Percentiles rank a stretch among this genome's conserved stretches.
Conservation (phyloP, 2,797 vertebrate species). For the Centropyge bicolor region DNA sequence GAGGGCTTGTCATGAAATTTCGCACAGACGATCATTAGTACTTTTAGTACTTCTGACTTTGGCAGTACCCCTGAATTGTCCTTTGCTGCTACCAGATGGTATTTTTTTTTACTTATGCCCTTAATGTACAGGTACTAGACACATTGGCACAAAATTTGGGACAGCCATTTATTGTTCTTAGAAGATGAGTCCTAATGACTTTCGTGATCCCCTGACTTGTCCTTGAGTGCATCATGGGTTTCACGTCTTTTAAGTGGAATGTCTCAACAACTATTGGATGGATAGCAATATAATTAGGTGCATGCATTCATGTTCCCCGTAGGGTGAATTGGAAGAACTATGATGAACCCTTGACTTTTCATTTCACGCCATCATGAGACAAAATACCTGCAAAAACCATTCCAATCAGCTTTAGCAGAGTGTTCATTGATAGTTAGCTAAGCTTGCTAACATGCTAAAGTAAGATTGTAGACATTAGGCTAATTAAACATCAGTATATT, state of each 20-base stretch:
- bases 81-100: too few species aligned
- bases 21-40: too few species aligned
- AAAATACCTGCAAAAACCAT: background rate
- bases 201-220: background rate
- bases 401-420: background rate
- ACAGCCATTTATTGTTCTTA: background rate
- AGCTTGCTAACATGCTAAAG: background rate
- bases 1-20: too few species aligned
- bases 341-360: background rate
- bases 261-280: background rate
- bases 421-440: background rate
- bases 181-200: background rate
- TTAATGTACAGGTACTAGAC: background rate
- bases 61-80: too few species aligned
- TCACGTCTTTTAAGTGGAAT: background rate
- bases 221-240: too few species aligned
- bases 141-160: background rate
- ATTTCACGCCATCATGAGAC: background rate
- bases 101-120: too few species aligned
- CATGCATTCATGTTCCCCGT: background rate
- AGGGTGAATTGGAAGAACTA: background rate
- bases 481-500: background rate
- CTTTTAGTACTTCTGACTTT: too few species aligned
- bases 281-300: background rate
- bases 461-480: background rate